phyloP scores from a whole-genome alignment of 2,888 invertebrate species.

The Siphonodentalium dalli region DNA sequence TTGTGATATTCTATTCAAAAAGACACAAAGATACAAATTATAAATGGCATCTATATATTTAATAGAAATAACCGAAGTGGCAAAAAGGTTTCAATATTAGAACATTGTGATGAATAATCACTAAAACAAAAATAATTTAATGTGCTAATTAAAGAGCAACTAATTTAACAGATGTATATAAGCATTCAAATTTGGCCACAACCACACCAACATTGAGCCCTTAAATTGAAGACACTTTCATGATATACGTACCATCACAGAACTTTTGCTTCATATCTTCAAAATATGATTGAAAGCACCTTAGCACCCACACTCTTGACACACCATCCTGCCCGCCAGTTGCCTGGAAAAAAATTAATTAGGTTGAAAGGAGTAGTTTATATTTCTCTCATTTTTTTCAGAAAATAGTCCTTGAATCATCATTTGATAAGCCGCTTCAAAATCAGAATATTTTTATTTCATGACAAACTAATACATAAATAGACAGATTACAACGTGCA shows the following conservation, averaged over 20 bases:
- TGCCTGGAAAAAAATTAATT: slow-evolving; percentile 69
- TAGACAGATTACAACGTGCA: too few species aligned
- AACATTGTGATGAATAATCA: too few species aligned
- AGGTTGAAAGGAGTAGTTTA: too few species aligned
- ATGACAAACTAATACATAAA: too few species aligned
- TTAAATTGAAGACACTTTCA: neutral
- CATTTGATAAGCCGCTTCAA: too few species aligned
- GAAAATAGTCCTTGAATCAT: too few species aligned
- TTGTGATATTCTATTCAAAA: neutral
- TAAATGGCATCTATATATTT: neutral
- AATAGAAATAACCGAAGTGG: too few species aligned
- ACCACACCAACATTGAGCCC: neutral
- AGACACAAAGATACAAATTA: neutral
- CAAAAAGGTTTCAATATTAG: too few species aligned
- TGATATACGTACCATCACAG: slow-evolving; percentile 49
- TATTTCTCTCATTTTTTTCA: too few species aligned
- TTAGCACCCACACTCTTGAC: slow-evolving; percentile 91
- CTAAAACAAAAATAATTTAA: neutral
- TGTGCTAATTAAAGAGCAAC: neutral
- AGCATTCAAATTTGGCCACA: neutral
- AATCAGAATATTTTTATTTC: too few species aligned
- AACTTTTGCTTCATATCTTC: slow-evolving; percentile 81
- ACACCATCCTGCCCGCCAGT: slow-evolving; percentile 97
- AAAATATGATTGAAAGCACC: slow-evolving; percentile 89
- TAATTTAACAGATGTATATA: neutral